Evolutionary conservation across 2,113 vertebrate species (phyloP).

Genomic region (Phyllopteryx taeniolatus): DNA sequence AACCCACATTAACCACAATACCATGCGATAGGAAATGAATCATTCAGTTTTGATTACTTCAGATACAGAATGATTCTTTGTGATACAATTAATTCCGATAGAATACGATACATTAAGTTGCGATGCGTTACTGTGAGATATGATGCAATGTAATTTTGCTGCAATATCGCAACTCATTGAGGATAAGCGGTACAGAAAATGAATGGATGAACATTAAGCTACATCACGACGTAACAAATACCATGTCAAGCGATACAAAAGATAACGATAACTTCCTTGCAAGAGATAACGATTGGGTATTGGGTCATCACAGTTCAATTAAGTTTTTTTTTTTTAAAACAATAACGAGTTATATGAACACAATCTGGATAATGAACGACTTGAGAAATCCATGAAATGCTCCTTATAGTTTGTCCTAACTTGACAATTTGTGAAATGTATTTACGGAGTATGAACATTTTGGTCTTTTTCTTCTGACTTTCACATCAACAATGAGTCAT

Average conservation of each 20-base stretch:
- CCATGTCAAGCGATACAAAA: too few relatives aligned
- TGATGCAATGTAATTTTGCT: too few relatives aligned
- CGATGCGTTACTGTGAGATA: too few relatives aligned
- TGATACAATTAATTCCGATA: too few relatives aligned
- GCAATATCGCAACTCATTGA: too few relatives aligned
- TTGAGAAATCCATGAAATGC: not conserved
- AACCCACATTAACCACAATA: not conserved
- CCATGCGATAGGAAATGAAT: not conserved
- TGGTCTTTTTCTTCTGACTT: not conserved
- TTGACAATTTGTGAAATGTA: not conserved
- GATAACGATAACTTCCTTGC: too few relatives aligned
- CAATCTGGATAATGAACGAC: not conserved
- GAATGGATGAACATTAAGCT: too few relatives aligned
- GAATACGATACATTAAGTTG: too few relatives aligned
- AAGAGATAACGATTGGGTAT: not conserved
- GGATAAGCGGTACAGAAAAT: too few relatives aligned
- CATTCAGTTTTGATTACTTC: too few relatives aligned
- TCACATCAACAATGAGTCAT: not conserved
- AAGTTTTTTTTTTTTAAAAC: too few relatives aligned
- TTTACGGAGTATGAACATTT: not conserved
- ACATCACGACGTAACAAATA: too few relatives aligned
- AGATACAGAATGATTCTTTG: not conserved
- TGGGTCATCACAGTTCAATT: not conserved
- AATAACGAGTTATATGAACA: not conserved
- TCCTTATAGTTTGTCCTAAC: not conserved